Evolutionary conservation across 2,113 vertebrate genomes (phyloP).

Genomic region (Coptodon bakossiorum): DNA sequence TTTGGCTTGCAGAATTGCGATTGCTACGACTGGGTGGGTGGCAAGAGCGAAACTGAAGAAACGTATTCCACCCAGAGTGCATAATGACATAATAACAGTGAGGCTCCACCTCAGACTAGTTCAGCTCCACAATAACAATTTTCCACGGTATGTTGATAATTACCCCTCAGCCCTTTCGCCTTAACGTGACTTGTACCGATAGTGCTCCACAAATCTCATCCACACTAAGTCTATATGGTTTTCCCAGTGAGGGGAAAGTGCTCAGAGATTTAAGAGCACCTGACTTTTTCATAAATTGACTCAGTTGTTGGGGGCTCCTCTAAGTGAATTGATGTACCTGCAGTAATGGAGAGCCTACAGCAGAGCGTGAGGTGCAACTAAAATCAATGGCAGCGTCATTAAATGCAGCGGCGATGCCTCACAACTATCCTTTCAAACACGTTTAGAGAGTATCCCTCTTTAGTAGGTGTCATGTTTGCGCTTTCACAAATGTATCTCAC

Average conservation of each 20-base stretch:
- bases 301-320: background rate
- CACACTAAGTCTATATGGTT: background rate
- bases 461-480: background rate
- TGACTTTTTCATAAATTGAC: background rate
- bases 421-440: background rate
- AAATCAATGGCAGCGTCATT: background rate
- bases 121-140: constrained; percentile 40
- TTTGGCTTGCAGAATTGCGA: constrained; percentile 14
- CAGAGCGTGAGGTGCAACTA: background rate
- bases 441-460: background rate
- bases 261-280: background rate
- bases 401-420: background rate
- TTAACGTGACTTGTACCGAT: constrained; percentile 2
- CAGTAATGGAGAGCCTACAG: background rate
- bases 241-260: background rate
- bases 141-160: constrained; percentile 7
- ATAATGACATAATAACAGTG: constrained; percentile 52
- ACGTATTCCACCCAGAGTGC: constrained; percentile 34
- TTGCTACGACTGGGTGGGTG: constrained; percentile 1
- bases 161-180: background rate
- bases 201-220: background rate
- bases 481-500: background rate
- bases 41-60: background rate
- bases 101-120: constrained; percentile 35
- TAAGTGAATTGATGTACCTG: background rate